A percentile compares a stretch with the other conserved stretches of the same genome.
Conservation (phyloP, 2,888 invertebrate species). For the Drosophila planitibia region DNA sequence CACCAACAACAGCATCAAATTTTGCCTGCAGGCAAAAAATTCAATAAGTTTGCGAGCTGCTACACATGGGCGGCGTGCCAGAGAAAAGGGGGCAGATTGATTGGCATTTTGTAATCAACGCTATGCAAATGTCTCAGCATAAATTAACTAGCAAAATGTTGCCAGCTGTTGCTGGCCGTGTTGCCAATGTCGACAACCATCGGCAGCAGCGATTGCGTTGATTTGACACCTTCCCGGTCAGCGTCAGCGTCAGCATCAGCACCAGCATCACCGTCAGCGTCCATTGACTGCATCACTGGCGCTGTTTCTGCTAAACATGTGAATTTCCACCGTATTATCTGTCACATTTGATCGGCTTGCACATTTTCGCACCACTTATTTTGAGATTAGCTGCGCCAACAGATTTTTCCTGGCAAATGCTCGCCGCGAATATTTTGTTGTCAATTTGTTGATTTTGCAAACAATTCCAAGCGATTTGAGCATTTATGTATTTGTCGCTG, state of each 20-base stretch:
- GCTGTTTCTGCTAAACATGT: conserved; percentile 39
- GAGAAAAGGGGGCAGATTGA: conserved; percentile 51
- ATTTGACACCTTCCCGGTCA: conserved; percentile 74
- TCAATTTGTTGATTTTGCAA: conserved; percentile 62
- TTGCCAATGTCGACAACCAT: conserved; percentile 60
- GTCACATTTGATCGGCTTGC: conserved; percentile 51
- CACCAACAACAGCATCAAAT: conserved; percentile 22
- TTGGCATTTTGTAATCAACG: conserved; percentile 79
- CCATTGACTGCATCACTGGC: conserved; percentile 16
- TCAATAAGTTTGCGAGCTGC: conserved; percentile 41
- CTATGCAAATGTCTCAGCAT: conserved; percentile 80
- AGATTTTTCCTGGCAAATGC: conserved; percentile 70
- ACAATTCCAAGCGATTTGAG: conserved; percentile 36
- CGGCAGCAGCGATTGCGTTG: conserved; percentile 54
- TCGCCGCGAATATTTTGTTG: conserved; percentile 53
- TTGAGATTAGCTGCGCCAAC: conserved; percentile 53
- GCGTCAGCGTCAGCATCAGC: not conserved
- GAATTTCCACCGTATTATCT: conserved; percentile 62
- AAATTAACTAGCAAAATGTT: conserved; percentile 79
- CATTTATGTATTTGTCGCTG: conserved; percentile 48
- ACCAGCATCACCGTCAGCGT: not conserved
- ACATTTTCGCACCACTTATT: conserved; percentile 58
- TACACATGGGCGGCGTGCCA: conserved; percentile 39
- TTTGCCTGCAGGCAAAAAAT: conserved; percentile 61
- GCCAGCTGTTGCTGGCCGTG: conserved; percentile 38